Base-by-base conservation (phyloP, 2,113 vertebrate genomes). In the Aldabrachelys gigantea region DNA sequence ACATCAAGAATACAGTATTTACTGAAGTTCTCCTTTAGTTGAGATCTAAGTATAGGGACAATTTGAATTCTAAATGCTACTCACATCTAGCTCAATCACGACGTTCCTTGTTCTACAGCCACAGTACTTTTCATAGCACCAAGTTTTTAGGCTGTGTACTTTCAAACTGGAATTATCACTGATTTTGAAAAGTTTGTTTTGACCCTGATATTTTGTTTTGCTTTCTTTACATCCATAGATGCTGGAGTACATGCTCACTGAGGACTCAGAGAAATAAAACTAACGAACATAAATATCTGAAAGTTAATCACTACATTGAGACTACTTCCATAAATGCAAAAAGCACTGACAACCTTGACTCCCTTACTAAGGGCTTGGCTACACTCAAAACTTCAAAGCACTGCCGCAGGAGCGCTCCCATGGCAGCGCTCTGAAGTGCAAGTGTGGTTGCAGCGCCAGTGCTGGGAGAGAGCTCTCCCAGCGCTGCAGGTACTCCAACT, bases 1-100 rank as follows among this genome's bases (percentile, higher is more conserved):
- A 98, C 97, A 98, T 95, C 84, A 97, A 96, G 91, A 72, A 83
- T 65, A 35, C 12, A 84, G 88, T 80, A 90, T 29, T 93, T 52
- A 24, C 54, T 76, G 49, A 62, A 75, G 76, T 72, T 89, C 90
- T 94, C 95, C 93, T 96, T 94, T 89, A 92, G 85, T 83, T 90
- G 76, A 79, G 85, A 47, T 59, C 94, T 89, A 97, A 97, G 95
- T 93, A 96, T 89, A 96, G 96, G 82, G 85, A 78, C 56, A 80
- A 95, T 81, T 86, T 89, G 87, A 93, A 83, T 59, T 76, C 0
- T 0, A 89, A 83, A 78, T 1, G 0, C 81, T n/a, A 79, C 80
- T 93, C 90, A 89, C 90, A 92, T 96, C 96, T 95, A 86, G 62
- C 89, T 84, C 89, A 83, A 82, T 65, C 17, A 81, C 57, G 21